Evolutionary conservation across 2,797 vertebrate genomes (phyloP).

Genomic region (Taeniopygia guttata): DNA sequence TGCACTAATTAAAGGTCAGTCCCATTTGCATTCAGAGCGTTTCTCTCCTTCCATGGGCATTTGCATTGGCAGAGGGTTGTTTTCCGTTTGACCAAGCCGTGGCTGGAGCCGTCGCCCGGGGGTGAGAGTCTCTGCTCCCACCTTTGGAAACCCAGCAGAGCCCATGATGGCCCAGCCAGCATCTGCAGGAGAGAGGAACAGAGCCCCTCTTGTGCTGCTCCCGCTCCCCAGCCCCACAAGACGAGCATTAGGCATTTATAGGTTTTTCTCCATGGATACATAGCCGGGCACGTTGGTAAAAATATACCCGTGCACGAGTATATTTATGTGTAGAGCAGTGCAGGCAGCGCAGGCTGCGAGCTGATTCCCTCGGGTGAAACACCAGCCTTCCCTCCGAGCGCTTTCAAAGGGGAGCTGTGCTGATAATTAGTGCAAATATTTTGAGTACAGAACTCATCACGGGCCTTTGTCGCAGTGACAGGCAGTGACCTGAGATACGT

Average conservation of each 20-base stretch:
- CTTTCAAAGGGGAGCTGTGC: conserved; percentile 46
- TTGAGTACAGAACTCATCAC: conserved; percentile 58
- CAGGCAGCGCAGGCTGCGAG: background rate
- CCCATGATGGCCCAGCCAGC: accelerated
- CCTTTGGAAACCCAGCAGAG: background rate
- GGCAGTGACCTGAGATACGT: conserved; percentile 52
- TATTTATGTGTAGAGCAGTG: conserved; percentile 45
- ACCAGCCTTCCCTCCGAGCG: background rate
- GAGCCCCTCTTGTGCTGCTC: background rate
- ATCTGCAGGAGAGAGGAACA: background rate
- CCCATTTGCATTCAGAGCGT: background rate
- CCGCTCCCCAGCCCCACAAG: background rate
- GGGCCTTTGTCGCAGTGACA: conserved; percentile 56
- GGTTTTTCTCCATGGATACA: conserved; percentile 66
- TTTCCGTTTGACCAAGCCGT: background rate
- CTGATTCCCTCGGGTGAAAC: conserved; percentile 36
- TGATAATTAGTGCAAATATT: conserved; percentile 67
- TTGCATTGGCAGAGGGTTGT: background rate
- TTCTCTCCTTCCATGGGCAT: background rate
- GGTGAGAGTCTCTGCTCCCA: background rate
- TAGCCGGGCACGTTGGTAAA: conserved; percentile 42
- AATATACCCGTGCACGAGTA: conserved; percentile 34
- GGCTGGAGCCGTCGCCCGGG: accelerated
- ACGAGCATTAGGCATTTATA: conserved; percentile 36
- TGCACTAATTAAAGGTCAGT: conserved; percentile 50